phyloP scores from a whole-genome alignment of 2,113 vertebrate genomes.

The Sinocyclocheilus maitianheensis region DNA sequence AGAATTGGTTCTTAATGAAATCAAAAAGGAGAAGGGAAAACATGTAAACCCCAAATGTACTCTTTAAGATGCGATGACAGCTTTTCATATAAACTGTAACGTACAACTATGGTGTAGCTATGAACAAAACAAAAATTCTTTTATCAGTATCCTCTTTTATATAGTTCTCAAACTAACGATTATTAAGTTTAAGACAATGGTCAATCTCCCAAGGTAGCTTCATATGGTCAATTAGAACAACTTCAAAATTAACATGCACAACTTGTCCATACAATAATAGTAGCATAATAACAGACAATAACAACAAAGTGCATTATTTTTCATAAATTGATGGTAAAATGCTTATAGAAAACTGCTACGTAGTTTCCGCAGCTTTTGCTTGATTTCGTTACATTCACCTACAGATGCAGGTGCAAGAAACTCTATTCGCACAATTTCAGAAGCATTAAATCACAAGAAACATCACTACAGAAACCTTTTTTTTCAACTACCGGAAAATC shows the following conservation, averaged over 20 bases:
- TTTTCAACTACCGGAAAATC: background rate
- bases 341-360: background rate
- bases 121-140: background rate
- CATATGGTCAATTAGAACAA: background rate
- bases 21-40: conserved; percentile 89
- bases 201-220: background rate
- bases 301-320: background rate
- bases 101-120: background rate
- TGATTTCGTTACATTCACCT: background rate
- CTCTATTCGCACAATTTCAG: background rate
- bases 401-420: background rate
- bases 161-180: background rate
- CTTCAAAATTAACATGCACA: conserved; percentile 4
- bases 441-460: background rate
- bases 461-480: no score
- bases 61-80: conserved; percentile 39
- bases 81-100: conserved; percentile 35
- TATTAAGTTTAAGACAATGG: background rate
- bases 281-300: background rate
- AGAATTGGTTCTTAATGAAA: conserved; percentile 92
- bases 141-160: background rate
- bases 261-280: background rate
- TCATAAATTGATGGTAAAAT: background rate
- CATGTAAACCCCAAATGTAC: conserved; percentile 82
- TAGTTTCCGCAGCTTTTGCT: background rate